Conservation (phyloP, 2,797 vertebrate genomes). For the Anas georgica region DNA sequence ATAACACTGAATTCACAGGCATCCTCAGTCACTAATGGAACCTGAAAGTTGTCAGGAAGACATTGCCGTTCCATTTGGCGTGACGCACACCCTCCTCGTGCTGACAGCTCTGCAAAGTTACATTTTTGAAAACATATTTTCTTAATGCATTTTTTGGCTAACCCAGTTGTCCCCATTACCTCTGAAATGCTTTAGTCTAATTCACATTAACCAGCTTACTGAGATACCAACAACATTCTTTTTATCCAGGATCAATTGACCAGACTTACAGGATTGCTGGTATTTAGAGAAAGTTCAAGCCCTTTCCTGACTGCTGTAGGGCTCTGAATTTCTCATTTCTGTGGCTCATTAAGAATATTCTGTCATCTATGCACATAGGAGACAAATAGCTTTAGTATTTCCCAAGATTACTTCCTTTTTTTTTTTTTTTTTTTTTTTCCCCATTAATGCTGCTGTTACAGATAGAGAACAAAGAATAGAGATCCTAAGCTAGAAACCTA, state of each 20-base stretch:
- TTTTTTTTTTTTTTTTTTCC: neutral
- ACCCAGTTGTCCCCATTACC: neutral
- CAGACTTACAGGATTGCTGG: neutral
- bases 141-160: conserved; percentile 69
- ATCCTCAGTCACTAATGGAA: conserved; percentile 21
- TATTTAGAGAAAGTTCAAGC: conserved; percentile 47
- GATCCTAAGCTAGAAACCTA: neutral
- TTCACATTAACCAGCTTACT: conserved; percentile 31
- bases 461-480: neutral
- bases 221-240: conserved; percentile 50
- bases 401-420: neutral
- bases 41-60: conserved; percentile 27
- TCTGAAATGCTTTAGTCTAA: conserved; percentile 40
- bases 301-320: conserved; percentile 35
- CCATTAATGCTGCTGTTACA: neutral
- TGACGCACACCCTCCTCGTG: neutral
- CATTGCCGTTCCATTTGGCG: neutral
- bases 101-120: conserved; percentile 27
- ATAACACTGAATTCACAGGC: conserved; percentile 41
- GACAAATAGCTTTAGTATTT: conserved; percentile 23
- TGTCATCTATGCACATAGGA: neutral
- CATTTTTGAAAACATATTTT: conserved; percentile 48
- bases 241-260: conserved; percentile 43
- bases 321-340: conserved; percentile 41
- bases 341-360: neutral